phyloP scores from a whole-genome alignment of 2,888 invertebrate genomes.

The Arctia plantaginis region DNA sequence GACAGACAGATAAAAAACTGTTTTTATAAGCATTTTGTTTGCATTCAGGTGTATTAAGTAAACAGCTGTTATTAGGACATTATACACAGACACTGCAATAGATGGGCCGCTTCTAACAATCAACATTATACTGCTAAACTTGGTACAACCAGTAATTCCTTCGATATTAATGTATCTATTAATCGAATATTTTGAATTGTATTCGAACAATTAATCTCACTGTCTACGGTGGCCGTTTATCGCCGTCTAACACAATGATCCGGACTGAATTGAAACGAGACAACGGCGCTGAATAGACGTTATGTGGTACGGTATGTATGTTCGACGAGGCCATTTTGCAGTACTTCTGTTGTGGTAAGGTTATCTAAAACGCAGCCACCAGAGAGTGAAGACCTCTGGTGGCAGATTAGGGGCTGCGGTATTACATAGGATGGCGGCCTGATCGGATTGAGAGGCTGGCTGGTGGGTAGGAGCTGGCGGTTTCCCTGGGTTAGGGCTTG shows the following conservation, averaged over 20 bases:
- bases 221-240: slow-evolving; percentile 27
- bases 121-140: neutral
- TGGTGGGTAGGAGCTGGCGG: no score
- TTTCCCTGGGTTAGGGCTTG: no score
- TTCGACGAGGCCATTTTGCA: neutral
- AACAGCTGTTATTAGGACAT: no score
- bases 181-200: slow-evolving; percentile 7
- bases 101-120: neutral
- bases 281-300: slow-evolving; percentile 18
- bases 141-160: neutral
- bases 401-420: no score
- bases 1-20: no score
- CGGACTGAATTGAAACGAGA: slow-evolving; percentile 24
- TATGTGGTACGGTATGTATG: neutral
- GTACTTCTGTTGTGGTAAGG: neutral
- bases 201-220: slow-evolving; percentile 35
- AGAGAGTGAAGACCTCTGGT: no score
- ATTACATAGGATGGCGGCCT: no score
- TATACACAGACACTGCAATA: no score
- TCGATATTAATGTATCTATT: slow-evolving; percentile 5
- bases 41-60: no score
- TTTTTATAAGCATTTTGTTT: no score
- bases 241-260: slow-evolving; percentile 39
- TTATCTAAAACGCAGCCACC: no score
- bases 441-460: no score